These are phyloP conservation scores for Actinemys pallida DNA, from an alignment of 2,113 vertebrate species.

Conservation along the genomic window DNA sequence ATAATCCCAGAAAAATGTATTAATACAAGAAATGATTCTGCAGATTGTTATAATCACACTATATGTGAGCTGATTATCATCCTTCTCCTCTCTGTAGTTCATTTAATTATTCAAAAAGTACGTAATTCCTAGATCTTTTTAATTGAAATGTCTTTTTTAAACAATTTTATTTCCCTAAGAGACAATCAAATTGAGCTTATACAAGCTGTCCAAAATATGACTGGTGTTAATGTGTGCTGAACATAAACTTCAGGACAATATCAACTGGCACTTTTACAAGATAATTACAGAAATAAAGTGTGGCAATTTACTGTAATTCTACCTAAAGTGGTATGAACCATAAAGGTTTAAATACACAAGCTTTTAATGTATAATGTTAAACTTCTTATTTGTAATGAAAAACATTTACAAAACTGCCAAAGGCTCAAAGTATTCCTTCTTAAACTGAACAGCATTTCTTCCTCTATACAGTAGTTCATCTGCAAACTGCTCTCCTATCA, in stretches of 20 bases:
- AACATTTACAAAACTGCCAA: constrained; percentile 49
- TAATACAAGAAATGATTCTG: constrained; percentile 57
- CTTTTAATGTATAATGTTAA: constrained; percentile 40
- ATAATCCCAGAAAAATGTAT: constrained; percentile 52
- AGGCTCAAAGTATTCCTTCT: constrained; percentile 5
- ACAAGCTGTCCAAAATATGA: constrained; percentile 43
- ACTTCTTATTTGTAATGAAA: constrained; percentile 43
- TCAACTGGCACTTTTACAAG: constrained; percentile 47
- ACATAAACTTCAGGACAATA: constrained; percentile 54
- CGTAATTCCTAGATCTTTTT: background rate
- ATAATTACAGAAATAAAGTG: constrained; percentile 64
- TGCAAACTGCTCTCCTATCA: constrained; percentile 56
- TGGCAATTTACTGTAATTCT: constrained; percentile 56
- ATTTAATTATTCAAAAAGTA: constrained; percentile 55
- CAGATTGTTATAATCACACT: constrained; percentile 38
- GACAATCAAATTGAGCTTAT: constrained; percentile 10
- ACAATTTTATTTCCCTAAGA: constrained; percentile 15
- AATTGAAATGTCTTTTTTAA: constrained; percentile 3
- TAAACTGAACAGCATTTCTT: background rate
- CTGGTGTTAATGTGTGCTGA: constrained; percentile 30
- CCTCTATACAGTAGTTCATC: constrained; percentile 13
- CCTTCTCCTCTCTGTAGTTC: constrained; percentile 13
- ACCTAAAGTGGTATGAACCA: constrained; percentile 24
- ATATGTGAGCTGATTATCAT: constrained; percentile 31
- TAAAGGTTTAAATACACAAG: constrained; percentile 69